These are phyloP conservation scores for Passer montanus DNA, from an alignment of 2,113 vertebrate genomes.

Conservation along the genomic window DNA sequence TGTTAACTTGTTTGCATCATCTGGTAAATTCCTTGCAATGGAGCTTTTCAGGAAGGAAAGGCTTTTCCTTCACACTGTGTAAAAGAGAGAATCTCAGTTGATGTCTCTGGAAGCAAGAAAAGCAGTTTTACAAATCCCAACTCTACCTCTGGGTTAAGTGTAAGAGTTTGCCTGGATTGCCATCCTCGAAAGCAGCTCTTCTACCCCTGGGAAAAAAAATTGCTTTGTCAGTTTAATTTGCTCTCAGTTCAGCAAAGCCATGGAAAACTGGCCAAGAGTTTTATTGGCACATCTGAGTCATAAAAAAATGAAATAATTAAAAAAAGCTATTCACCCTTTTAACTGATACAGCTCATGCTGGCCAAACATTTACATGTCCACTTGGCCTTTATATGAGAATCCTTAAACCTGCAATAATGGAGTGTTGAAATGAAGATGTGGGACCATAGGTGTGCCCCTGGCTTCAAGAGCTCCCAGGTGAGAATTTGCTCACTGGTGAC, in stretches of 20 bases:
- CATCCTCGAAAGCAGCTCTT: background rate
- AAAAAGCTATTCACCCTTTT: background rate
- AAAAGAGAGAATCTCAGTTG: background rate
- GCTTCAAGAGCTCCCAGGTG: constrained; percentile 7
- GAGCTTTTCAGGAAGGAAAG: background rate
- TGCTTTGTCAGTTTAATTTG: constrained; percentile 7
- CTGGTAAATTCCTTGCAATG: background rate
- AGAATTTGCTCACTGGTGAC: constrained; percentile 44
- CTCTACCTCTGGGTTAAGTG: background rate
- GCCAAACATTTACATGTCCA: background rate
- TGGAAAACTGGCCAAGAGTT: constrained; percentile 30
- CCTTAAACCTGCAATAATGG: background rate
- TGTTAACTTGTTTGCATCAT: background rate
- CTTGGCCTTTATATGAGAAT: background rate
- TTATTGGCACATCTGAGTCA: background rate
- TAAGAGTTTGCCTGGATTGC: background rate
- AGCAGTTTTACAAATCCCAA: background rate
- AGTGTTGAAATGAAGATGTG: constrained; percentile 33
- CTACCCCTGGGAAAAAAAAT: background rate
- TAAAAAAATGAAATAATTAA: background rate
- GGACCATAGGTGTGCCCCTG: background rate
- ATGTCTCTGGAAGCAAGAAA: background rate
- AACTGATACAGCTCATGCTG: background rate
- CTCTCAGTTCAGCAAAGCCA: background rate
- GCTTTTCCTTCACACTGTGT: background rate